Conservation (phyloP, 2,113 vertebrate species). For the Casuarius casuarius region DNA sequence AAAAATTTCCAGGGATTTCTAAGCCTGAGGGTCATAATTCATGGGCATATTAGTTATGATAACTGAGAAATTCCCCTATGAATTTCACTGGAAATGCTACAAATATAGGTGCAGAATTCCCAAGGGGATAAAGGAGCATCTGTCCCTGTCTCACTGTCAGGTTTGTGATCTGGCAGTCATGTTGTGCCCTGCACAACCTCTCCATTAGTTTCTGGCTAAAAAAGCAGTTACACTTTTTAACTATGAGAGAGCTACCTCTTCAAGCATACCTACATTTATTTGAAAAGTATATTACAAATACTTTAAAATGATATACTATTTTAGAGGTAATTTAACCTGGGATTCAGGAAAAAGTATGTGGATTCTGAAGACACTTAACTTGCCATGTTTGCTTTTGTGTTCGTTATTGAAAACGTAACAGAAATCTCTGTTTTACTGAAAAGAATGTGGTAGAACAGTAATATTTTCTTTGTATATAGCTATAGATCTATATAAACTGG, state of each 20-base stretch:
- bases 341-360: neutral
- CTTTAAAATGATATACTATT: neutral
- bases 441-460: neutral
- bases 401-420: neutral
- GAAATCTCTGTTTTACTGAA: neutral
- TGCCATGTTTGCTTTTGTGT: neutral
- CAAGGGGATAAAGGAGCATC: neutral
- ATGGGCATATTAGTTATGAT: neutral
- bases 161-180: neutral
- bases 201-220: neutral
- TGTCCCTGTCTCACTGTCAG: neutral
- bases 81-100: neutral
- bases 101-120: neutral
- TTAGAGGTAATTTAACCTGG: neutral
- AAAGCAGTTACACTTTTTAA: neutral
- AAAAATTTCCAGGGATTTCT: neutral
- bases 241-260: neutral
- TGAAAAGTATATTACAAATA: neutral
- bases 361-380: neutral
- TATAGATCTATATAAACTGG: neutral
- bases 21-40: neutral
- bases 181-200: neutral
- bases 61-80: constrained; percentile 18
- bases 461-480: neutral
- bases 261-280: neutral